Conservation (phyloP, 2,113 vertebrate genomes). For the Psophia crepitans region DNA sequence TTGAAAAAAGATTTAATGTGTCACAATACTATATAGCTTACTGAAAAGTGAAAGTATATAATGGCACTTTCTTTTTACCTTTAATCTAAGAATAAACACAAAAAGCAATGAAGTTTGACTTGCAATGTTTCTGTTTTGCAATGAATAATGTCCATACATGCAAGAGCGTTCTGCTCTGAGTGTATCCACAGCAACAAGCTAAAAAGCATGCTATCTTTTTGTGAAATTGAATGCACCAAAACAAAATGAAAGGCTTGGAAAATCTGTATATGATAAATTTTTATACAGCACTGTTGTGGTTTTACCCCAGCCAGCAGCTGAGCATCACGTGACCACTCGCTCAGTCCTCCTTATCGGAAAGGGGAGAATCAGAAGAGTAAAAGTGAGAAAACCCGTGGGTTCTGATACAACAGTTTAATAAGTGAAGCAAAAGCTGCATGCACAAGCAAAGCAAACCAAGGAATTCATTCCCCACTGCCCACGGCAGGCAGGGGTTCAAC, state of each 20-base stretch:
- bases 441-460: too few relatives aligned
- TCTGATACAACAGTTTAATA: too few relatives aligned
- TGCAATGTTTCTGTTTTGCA: not conserved
- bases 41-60: not conserved
- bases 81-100: not conserved
- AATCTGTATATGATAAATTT: not conserved
- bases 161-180: not conserved
- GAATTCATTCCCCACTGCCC: too few relatives aligned
- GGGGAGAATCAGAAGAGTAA: too few relatives aligned
- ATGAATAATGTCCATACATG: not conserved
- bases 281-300: not conserved
- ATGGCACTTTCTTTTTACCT: not conserved
- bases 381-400: too few relatives aligned
- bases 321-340: too few relatives aligned
- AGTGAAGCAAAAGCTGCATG: too few relatives aligned
- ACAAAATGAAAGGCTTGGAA: not conserved
- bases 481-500: too few relatives aligned
- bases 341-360: too few relatives aligned
- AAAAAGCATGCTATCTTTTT: not conserved
- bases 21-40: not conserved
- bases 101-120: not conserved
- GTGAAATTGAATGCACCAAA: not conserved
- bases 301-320: too few relatives aligned
- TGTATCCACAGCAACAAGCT: not conserved
- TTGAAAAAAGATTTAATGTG: accelerated